Evolutionary conservation across 35 echinoderm and acorn worm species (phyloP).

Genomic region (Heliocidaris tuberculata): DNA sequence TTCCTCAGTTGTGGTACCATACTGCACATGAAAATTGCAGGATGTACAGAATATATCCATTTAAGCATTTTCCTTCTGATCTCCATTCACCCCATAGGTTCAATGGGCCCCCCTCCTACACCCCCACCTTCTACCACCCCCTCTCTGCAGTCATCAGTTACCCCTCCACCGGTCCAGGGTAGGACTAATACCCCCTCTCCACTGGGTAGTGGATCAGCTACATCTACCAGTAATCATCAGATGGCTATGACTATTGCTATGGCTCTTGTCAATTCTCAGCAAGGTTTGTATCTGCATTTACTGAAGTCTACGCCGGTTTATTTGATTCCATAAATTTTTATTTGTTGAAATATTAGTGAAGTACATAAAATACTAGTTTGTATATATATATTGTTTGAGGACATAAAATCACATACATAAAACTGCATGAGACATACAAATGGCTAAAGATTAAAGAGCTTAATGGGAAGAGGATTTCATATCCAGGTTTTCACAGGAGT

Average conservation of each 20-base stretch:
- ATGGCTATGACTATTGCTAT: slow-evolving; percentile 53
- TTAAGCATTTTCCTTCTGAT: neutral
- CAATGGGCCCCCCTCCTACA: slow-evolving; percentile 78
- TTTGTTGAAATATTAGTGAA: too few relatives aligned
- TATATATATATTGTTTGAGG: too few relatives aligned
- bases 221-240: slow-evolving; percentile 42
- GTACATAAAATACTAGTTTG: too few relatives aligned
- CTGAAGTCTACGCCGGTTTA: too few relatives aligned
- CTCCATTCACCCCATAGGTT: slow-evolving; percentile 41
- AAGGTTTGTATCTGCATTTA: slow-evolving; percentile 36
- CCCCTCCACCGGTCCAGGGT: slow-evolving; percentile 43
- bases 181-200: slow-evolving; percentile 42
- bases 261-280: slow-evolving; percentile 59
- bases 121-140: slow-evolving; percentile 59
- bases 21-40: neutral
- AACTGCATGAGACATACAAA: too few relatives aligned
- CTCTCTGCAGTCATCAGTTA: slow-evolving; percentile 38
- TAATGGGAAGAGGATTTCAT: too few relatives aligned
- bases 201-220: slow-evolving; percentile 28
- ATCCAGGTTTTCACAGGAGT: too few relatives aligned
- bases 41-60: neutral
- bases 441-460: too few relatives aligned
- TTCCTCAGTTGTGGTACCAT: neutral
- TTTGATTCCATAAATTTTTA: too few relatives aligned
- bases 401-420: too few relatives aligned